A percentile compares a stretch with the other conserved stretches of the same genome.
Conservation (phyloP, 2,888 invertebrate species). For the Erebia palarica region DNA sequence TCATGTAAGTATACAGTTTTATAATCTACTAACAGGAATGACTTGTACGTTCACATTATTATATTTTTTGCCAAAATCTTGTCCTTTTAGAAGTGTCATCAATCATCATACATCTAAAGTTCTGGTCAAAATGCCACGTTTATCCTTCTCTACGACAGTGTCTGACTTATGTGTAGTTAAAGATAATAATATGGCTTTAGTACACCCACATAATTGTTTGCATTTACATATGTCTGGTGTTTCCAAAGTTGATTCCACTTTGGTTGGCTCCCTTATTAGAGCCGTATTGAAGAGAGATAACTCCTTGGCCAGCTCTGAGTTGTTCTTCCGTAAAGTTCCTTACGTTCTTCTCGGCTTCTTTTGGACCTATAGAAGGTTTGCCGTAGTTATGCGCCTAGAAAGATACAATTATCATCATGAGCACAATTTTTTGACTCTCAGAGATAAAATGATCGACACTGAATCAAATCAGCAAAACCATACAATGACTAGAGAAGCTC, state of each 20-base stretch:
- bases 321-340: constrained; percentile 97
- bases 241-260: constrained; percentile 98
- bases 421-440: not conserved
- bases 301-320: constrained; percentile 94
- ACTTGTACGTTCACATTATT: constrained; percentile 21
- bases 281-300: constrained; percentile 97
- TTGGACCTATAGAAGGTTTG: constrained; percentile 96
- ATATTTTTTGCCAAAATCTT: constrained; percentile 8
- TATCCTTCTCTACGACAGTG: constrained; percentile 28
- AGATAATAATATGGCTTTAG: constrained; percentile 21
- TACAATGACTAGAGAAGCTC: not conserved
- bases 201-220: constrained; percentile 1
- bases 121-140: constrained; percentile 11
- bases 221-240: constrained; percentile 96
- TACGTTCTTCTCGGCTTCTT: constrained; percentile 97
- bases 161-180: constrained; percentile 26
- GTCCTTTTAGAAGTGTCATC: constrained; percentile 12
- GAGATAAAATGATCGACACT: not conserved
- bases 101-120: not conserved
- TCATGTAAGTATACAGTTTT: not conserved
- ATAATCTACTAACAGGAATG: constrained; percentile 27
- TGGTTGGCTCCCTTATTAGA: constrained; percentile 99
- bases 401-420: not conserved
- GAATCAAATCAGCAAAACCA: too few species aligned
- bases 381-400: constrained; percentile 90